Evolutionary conservation across 2,797 vertebrate genomes (phyloP).

Genomic region (Pelobates cultripes): DNA sequence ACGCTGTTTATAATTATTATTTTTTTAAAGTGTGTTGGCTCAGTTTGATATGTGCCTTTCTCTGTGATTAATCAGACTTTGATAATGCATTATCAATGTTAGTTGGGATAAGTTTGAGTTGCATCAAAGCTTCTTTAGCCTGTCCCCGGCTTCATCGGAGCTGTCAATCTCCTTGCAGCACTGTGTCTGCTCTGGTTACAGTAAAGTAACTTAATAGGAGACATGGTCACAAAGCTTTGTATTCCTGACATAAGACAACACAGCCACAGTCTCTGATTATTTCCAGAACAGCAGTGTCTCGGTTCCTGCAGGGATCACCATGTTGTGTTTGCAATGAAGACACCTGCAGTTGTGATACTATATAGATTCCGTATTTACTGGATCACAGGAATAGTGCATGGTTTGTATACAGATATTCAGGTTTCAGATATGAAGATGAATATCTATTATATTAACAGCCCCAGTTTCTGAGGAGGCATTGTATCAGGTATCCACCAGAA

Average conservation of each 20-base stretch:
- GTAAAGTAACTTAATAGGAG: not conserved
- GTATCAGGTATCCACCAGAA: not conserved
- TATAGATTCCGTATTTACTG: not conserved
- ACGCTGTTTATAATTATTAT: too few species aligned
- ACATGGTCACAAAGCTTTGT: not conserved
- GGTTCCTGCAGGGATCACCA: not conserved
- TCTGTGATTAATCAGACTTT: not conserved
- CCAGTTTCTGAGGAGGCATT: not conserved
- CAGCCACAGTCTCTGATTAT: not conserved
- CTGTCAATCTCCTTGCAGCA: not conserved
- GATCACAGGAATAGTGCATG: not conserved
- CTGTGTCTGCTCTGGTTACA: not conserved
- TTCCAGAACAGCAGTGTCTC: not conserved
- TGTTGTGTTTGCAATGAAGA: not conserved
- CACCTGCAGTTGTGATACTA: not conserved
- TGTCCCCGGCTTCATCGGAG: not conserved
- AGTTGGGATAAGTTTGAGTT: not conserved
- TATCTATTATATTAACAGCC: not conserved
- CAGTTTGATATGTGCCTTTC: not conserved
- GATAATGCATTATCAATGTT: not conserved
- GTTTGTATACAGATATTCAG: not conserved
- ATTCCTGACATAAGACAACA: constrained; percentile 4
- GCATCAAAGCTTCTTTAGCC: not conserved
- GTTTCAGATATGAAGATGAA: not conserved
- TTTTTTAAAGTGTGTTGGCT: not conserved